phyloP scores from a whole-genome alignment of 2,888 invertebrate species.

The Tetropium fuscum region DNA sequence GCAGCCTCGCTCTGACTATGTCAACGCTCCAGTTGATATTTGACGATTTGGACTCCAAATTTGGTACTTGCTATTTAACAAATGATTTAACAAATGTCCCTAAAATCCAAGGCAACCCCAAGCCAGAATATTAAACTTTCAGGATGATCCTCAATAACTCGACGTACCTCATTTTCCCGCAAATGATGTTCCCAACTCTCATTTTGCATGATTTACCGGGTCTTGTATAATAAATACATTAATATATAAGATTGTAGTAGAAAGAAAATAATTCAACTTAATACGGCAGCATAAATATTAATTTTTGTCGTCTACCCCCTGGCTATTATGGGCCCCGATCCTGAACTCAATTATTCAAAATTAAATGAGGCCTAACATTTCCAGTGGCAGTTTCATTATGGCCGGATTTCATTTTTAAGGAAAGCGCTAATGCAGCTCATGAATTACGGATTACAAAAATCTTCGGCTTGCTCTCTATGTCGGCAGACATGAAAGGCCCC shows the following conservation, averaged over 20 bases:
- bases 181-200: not conserved
- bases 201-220: constrained; percentile 29
- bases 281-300: constrained; percentile 35
- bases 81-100: too few species aligned
- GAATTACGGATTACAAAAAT: constrained; percentile 27
- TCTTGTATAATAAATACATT: constrained; percentile 34
- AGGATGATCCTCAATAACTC: too few species aligned
- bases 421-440: constrained; percentile 31
- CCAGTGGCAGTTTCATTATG: constrained; percentile 40
- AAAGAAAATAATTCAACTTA: constrained; percentile 33
- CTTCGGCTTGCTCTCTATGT: constrained; percentile 2
- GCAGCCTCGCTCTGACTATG: too few species aligned
- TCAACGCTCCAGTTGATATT: too few species aligned
- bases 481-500: not conserved
- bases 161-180: too few species aligned
- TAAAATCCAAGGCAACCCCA: too few species aligned
- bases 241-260: constrained; percentile 28
- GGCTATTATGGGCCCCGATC: constrained; percentile 17
- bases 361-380: constrained; percentile 44
- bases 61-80: too few species aligned
- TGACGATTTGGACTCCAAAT: too few species aligned
- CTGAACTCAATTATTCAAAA: constrained; percentile 43
- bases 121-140: too few species aligned
- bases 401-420: constrained; percentile 41
- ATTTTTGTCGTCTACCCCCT: constrained; percentile 32